These are phyloP conservation scores for Sinocyclocheilus anshuiensis DNA, from an alignment of 2,113 vertebrate species.

Conservation along the genomic window DNA sequence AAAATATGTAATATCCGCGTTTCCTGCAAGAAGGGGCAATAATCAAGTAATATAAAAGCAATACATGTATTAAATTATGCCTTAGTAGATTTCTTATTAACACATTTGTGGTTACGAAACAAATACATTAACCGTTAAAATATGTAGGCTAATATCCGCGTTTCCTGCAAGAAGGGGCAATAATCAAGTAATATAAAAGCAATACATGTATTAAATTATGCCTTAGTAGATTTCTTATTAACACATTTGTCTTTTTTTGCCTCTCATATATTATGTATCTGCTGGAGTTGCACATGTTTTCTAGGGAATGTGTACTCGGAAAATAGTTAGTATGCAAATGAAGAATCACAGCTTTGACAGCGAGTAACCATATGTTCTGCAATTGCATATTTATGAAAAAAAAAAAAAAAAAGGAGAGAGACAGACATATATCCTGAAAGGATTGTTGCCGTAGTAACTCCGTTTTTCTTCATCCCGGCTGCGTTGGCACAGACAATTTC, in stretches of 20 bases:
- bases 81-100: constrained; percentile 31
- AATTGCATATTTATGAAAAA: constrained; percentile 83
- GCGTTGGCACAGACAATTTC: constrained; percentile 88
- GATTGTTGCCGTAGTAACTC: constrained; percentile 97
- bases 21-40: neutral
- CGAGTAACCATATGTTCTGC: constrained; percentile 87
- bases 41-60: constrained; percentile 5
- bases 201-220: constrained; percentile 4
- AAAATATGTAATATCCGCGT: neutral
- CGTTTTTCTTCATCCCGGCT: constrained; percentile 86
- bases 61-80: constrained; percentile 1
- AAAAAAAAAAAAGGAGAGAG: constrained; percentile 75
- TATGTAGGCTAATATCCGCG: neutral
- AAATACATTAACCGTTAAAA: neutral
- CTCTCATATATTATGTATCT: neutral
- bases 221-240: constrained; percentile 27
- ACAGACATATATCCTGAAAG: constrained; percentile 79
- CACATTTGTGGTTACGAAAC: constrained; percentile 11
- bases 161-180: neutral
- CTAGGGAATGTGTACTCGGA: constrained; percentile 54
- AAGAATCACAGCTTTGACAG: constrained; percentile 85
- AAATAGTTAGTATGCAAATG: constrained; percentile 88
- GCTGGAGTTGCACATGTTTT: constrained; percentile 40
- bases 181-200: constrained; percentile 2
- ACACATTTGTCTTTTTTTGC: constrained; percentile 25